A percentile compares a stretch with the other conserved stretches of the same genome.
Conservation (phyloP, 2,797 vertebrate genomes). For the Falco rusticolus region DNA sequence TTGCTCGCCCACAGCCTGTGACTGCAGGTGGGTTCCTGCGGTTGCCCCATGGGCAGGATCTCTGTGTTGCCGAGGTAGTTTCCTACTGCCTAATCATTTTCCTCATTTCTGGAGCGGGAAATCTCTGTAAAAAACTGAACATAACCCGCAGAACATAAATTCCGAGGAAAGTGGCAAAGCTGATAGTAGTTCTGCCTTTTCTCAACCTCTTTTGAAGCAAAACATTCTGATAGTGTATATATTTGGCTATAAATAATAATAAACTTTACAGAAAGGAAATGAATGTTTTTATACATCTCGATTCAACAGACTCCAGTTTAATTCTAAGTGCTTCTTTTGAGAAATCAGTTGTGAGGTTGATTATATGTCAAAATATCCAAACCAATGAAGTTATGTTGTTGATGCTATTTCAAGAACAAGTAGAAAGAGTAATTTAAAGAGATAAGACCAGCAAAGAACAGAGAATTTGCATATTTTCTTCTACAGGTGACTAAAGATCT, state of each 20-base stretch:
- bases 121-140: neutral
- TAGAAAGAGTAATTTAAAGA: constrained; percentile 6
- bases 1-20: neutral
- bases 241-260: constrained; percentile 19
- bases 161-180: neutral
- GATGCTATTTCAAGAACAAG: constrained; percentile 1
- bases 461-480: constrained; percentile 28
- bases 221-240: neutral
- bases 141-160: neutral
- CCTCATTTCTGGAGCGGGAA: neutral
- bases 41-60: neutral
- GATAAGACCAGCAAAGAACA: neutral
- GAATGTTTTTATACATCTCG: neutral
- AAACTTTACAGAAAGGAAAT: neutral
- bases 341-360: neutral
- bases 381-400: neutral
- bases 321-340: constrained; percentile 2
- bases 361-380: neutral
- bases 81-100: neutral
- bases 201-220: neutral
- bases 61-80: accelerated
- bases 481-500: constrained; percentile 25
- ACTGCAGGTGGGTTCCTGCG: accelerated
- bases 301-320: neutral
- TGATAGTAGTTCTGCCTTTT: neutral